Conservation (phyloP, 2,797 vertebrate genomes). For the Apodemus agrarius region DNA sequence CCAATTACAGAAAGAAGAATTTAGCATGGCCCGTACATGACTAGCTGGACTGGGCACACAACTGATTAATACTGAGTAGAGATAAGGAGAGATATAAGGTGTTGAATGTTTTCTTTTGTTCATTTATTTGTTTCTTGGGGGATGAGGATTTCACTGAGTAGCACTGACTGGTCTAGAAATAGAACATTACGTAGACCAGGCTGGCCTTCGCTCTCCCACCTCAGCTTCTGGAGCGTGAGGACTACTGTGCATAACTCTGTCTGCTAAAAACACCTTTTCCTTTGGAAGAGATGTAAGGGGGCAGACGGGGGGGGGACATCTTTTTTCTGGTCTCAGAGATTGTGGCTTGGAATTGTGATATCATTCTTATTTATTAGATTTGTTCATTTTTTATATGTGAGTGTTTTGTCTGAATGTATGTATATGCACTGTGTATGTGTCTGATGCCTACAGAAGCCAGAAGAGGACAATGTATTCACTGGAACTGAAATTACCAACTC, state of each 20-base stretch:
- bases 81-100: background rate
- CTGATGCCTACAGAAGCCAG: background rate
- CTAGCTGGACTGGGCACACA: background rate
- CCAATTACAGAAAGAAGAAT: background rate
- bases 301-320: background rate
- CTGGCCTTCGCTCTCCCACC: background rate
- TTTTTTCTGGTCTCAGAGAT: constrained; percentile 6
- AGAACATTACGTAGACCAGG: background rate
- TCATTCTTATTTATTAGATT: background rate
- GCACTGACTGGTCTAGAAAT: background rate
- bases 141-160: background rate
- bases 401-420: background rate
- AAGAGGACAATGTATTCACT: no score
- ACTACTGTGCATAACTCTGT: background rate
- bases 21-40: background rate
- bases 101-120: background rate
- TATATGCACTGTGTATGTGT: background rate
- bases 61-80: constrained; percentile 59
- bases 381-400: background rate
- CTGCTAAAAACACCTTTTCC: background rate
- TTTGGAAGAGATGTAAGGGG: constrained; percentile 13
- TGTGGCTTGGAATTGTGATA: background rate
- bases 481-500: background rate
- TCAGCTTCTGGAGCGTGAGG: background rate
- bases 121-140: background rate